Conservation (phyloP, 2,113 vertebrate species). For the Numida meleagris region DNA sequence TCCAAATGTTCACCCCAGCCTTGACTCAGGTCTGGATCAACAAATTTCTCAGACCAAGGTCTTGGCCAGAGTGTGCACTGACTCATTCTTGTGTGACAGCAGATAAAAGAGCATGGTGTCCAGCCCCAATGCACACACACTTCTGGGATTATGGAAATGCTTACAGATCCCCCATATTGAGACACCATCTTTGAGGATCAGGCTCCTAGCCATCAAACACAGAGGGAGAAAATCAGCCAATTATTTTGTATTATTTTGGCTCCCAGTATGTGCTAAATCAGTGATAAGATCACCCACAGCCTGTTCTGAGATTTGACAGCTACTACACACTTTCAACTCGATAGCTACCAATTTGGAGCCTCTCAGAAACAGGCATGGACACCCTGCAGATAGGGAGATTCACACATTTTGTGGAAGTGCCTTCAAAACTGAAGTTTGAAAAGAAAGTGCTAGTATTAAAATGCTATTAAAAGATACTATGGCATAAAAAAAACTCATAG, state of each 20-base stretch:
- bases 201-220: background rate
- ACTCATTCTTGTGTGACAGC: background rate
- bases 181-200: background rate
- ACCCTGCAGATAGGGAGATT: constrained; percentile 51
- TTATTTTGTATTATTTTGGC: constrained; percentile 45
- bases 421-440: constrained; percentile 41
- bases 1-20: accelerated
- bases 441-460: constrained; percentile 40
- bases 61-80: background rate
- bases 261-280: background rate
- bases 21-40: background rate
- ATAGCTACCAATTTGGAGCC: constrained; percentile 49
- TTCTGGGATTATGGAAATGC: background rate
- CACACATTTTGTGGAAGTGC: constrained; percentile 48
- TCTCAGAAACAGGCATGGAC: constrained; percentile 57
- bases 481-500: background rate
- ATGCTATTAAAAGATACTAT: constrained; percentile 18
- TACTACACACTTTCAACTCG: constrained; percentile 36
- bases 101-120: background rate
- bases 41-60: background rate
- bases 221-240: constrained; percentile 17
- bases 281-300: constrained; percentile 37
- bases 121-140: background rate
- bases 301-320: constrained; percentile 52
- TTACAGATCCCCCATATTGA: background rate